Percentiles rank a stretch among this genome's conserved stretches.
phyloP scores from a whole-genome alignment of 2,113 vertebrate species.

The Mustelus asterias region DNA sequence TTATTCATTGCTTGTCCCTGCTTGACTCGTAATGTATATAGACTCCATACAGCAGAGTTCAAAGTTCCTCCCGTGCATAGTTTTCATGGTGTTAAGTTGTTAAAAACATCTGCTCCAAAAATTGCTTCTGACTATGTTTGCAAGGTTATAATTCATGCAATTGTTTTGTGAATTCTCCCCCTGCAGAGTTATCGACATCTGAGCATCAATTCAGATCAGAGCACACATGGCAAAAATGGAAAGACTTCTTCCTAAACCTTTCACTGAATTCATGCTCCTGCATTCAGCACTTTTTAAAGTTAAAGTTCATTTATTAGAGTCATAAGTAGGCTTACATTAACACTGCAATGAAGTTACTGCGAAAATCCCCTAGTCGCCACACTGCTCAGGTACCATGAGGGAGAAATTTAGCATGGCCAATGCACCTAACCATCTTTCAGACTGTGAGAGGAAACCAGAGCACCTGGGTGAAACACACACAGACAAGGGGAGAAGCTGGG shows the following conservation, averaged over 20 bases:
- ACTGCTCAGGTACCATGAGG: too few species aligned
- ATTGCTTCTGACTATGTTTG: background rate
- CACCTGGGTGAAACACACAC: too few species aligned
- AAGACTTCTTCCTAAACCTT: background rate
- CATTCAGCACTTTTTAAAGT: background rate
- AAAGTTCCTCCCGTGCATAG: background rate
- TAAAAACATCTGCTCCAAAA: background rate
- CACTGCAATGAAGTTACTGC: too few species aligned
- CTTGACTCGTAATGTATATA: background rate
- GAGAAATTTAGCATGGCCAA: too few species aligned
- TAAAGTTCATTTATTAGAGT: too few species aligned
- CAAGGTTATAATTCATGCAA: background rate
- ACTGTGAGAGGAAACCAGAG: too few species aligned
- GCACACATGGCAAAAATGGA: background rate
- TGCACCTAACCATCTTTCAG: too few species aligned
- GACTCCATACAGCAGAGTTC: background rate
- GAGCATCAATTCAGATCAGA: background rate
- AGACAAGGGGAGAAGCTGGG: too few species aligned
- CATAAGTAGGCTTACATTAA: too few species aligned
- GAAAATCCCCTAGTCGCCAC: too few species aligned
- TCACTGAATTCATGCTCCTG: background rate
- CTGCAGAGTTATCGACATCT: background rate
- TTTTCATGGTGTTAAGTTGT: background rate
- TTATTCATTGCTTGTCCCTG: background rate
- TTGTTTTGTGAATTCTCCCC: background rate